These are phyloP conservation scores for Diorhabda elongata DNA, from an alignment of 1,140 invertebrate genomes.

Conservation along the genomic window DNA sequence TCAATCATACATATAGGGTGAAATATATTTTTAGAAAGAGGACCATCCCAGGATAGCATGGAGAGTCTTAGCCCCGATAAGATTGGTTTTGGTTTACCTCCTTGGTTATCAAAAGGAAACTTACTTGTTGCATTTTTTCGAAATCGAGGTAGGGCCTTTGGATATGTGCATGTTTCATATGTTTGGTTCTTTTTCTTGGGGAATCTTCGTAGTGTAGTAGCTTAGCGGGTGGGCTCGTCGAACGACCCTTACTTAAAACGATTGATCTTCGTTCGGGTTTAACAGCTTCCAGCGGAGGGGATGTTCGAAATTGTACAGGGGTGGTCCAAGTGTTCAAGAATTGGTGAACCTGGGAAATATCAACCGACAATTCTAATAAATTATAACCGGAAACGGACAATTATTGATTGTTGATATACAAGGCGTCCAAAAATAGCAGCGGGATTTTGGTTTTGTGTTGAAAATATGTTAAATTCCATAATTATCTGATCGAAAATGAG, in stretches of 20 bases:
- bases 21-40: too few relatives aligned
- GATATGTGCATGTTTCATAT: conserved; percentile 59
- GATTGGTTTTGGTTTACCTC: neutral
- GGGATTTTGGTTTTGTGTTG: too few relatives aligned
- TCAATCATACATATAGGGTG: too few relatives aligned
- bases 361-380: too few relatives aligned
- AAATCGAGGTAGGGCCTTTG: conserved; percentile 89
- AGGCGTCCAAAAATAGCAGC: too few relatives aligned
- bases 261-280: conserved; percentile 60
- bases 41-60: too few relatives aligned
- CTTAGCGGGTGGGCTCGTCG: conserved; percentile 68
- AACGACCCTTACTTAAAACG: conserved; percentile 50
- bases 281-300: conserved; percentile 81
- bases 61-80: too few relatives aligned
- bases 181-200: conserved; percentile 59
- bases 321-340: conserved; percentile 55
- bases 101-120: conserved; percentile 8
- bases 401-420: too few relatives aligned
- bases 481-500: too few relatives aligned
- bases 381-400: too few relatives aligned
- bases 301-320: conserved; percentile 83
- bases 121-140: conserved; percentile 93
- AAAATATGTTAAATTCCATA: too few relatives aligned
- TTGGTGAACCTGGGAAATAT: conserved; percentile 35
- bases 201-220: conserved; percentile 65